Conservation (phyloP, 64 coral and sea anemone genomes). For the Dendrophyllia cribrosa region DNA sequence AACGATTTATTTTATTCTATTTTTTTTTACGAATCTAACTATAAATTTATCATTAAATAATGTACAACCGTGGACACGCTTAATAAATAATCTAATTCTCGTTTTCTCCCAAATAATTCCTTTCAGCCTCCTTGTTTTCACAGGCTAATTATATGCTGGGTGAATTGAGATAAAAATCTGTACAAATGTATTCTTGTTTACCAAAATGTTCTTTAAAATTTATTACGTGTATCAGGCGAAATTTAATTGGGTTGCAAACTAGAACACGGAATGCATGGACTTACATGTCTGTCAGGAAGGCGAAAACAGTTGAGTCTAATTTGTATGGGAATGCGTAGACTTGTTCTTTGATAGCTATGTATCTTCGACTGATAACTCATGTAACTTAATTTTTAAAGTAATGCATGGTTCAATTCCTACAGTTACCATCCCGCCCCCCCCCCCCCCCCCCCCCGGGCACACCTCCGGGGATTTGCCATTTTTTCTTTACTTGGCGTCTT, state of each 20-base stretch:
- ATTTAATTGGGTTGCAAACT: background rate
- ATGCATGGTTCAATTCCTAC: too few species aligned
- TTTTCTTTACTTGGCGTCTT: too few species aligned
- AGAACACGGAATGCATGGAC: background rate
- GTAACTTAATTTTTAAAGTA: too few species aligned
- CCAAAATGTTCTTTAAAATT: background rate
- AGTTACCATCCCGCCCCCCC: too few species aligned
- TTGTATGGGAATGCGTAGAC: too few species aligned
- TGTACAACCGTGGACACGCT: background rate
- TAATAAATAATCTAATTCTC: slow-evolving; percentile 11
- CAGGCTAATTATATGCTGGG: too few species aligned
- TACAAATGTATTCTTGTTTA: background rate
- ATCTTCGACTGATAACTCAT: too few species aligned
- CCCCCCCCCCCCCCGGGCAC: too few species aligned
- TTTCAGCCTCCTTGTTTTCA: background rate
- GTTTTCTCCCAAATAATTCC: background rate
- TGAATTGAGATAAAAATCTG: background rate
- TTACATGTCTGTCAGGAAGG: background rate
- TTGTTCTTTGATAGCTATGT: too few species aligned
- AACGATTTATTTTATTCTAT: background rate
- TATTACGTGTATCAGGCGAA: background rate
- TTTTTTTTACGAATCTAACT: background rate
- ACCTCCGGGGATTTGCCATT: too few species aligned
- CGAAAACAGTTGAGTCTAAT: too few species aligned
- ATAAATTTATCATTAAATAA: background rate